Conservation (phyloP, 2,888 invertebrate genomes). For the Tenthredo livida region DNA sequence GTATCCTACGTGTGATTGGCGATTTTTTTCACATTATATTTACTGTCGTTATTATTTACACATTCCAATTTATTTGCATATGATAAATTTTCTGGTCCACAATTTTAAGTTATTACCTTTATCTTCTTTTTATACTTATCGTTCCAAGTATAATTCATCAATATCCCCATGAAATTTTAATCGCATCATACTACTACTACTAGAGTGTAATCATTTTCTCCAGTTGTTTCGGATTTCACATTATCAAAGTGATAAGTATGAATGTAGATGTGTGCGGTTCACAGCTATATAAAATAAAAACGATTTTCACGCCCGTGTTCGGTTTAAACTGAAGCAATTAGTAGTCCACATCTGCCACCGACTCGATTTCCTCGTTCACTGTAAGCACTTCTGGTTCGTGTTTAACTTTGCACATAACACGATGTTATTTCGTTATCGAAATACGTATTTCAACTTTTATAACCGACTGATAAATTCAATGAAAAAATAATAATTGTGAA, state of each 20-base stretch:
- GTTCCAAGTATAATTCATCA: neutral
- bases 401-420: neutral
- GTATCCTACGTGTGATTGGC: no score
- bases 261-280: neutral
- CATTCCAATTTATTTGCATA: no score
- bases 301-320: neutral
- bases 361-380: neutral
- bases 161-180: neutral
- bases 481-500: neutral
- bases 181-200: neutral
- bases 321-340: constrained; percentile 15
- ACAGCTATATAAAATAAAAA: neutral
- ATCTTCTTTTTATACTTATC: neutral
- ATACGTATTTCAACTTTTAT: neutral
- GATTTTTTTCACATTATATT: neutral
- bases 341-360: neutral
- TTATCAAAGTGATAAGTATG: neutral
- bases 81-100: neutral
- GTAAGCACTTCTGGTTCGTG: neutral
- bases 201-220: neutral
- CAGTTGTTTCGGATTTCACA: neutral
- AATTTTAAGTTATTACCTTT: neutral
- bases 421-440: constrained; percentile 3
- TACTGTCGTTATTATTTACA: neutral
- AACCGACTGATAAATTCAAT: neutral